Base-by-base conservation (phyloP, 1,140 invertebrate species). In the Drosophila grimshawi region DNA sequence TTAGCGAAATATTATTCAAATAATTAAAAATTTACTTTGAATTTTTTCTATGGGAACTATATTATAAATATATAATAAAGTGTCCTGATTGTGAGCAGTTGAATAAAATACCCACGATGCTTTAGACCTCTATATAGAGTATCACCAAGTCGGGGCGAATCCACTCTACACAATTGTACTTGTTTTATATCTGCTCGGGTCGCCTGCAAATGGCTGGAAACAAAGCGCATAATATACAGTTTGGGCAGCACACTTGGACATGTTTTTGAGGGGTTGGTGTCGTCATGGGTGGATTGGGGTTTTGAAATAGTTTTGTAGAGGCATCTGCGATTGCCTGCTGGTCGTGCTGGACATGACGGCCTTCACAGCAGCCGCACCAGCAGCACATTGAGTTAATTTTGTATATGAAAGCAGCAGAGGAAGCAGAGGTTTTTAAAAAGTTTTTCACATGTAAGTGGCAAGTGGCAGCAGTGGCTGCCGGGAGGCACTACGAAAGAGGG, bases 171-270 rank as follows among this genome's bases (percentile, higher is more conserved):
- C 52, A 37, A 55, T 1, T 10, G n/a, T 19, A 5, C 7, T 39
- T 56, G 8, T 57, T 39, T 57, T 48, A 35, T 60, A 48, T 32
- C 43, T 68, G 43, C 35, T 61, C 7, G 60, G 43, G 49, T 46
- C 29, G 64, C 55, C 78, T 86, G 83, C 68, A 73, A 63, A 49
- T 55, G 79, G 78, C 79, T 69, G 41, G 64, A 64, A 76, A 82
- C 82, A 86, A 86, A 82, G 57, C 48, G 53, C 60, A 49, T 37
- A 41, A 67, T 71, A 76, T 48, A 49, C 61, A 51, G 48, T 64
- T 60, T 60, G 69, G 56, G 74, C 46, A 56, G 43, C 29, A 37
- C 48, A 43, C 48, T 51, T 62, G 66, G 51, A 64, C 55, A 33
- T 66, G 57, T 46, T 43, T 43, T 30, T 29, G 37, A 45, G 37